These are phyloP conservation scores for Ectemnius cavifrons DNA, from an alignment of 2,888 invertebrate species.

Conservation along the genomic window DNA sequence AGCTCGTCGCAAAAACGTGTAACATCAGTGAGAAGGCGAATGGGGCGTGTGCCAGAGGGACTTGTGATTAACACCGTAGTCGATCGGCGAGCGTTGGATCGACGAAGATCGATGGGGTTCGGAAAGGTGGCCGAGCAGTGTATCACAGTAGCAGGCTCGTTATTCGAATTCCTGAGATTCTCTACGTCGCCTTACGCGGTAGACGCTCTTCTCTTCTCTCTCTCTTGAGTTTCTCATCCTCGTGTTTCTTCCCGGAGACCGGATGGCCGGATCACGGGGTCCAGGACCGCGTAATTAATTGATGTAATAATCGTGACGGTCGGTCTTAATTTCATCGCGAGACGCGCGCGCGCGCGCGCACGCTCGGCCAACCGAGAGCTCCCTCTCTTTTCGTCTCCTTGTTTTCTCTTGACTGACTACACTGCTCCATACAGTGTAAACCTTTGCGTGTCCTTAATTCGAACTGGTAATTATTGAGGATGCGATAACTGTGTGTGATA, in stretches of 20 bases:
- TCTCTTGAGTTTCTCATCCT: conserved; percentile 13
- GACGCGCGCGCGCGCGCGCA: conserved; percentile 34
- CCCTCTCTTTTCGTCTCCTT: conserved; percentile 3
- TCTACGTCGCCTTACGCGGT: conserved; percentile 37
- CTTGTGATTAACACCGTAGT: conserved; percentile 48
- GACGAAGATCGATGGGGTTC: conserved; percentile 60
- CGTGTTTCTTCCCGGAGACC: conserved; percentile 56
- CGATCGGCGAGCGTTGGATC: conserved; percentile 28
- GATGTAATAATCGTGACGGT: conserved; percentile 70
- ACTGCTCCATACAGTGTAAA: neutral
- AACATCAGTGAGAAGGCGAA: neutral
- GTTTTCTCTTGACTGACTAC: conserved; percentile 9
- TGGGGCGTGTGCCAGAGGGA: neutral
- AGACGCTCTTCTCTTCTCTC: conserved; percentile 5
- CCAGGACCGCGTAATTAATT: conserved; percentile 68
- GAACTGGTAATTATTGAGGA: too few relatives aligned
- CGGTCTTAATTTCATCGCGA: conserved; percentile 66
- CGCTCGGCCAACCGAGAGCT: conserved; percentile 26
- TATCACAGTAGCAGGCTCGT: conserved; percentile 63
- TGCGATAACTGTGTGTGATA: too few relatives aligned
- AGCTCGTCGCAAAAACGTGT: conserved; percentile 8
- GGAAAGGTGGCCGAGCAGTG: conserved; percentile 52
- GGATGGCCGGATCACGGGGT: conserved; percentile 65
- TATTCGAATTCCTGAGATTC: conserved; percentile 67
- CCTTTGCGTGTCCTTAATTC: too few relatives aligned